These are phyloP conservation scores for Leptinotarsa juncta DNA, from an alignment of 2,888 invertebrate species.

Conservation along the genomic window DNA sequence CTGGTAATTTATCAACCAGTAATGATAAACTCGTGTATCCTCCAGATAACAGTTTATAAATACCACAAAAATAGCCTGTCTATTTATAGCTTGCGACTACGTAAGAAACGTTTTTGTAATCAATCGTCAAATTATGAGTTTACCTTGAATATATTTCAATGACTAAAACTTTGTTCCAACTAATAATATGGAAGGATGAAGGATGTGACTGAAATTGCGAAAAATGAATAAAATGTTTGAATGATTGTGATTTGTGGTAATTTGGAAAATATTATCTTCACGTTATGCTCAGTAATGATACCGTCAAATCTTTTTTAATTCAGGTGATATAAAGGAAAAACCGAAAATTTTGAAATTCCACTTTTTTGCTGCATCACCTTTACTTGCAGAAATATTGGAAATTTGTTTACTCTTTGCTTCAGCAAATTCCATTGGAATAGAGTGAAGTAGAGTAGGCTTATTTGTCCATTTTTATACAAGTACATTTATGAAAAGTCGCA, in stretches of 20 bases:
- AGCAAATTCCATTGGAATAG: no score
- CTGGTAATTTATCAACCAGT: conserved; percentile 24
- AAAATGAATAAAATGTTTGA: neutral
- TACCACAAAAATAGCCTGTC: conserved; percentile 43
- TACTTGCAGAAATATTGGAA: no score
- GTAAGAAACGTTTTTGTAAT: conserved; percentile 44
- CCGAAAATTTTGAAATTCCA: no score
- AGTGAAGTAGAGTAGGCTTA: no score
- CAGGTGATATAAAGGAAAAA: no score
- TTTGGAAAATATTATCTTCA: neutral
- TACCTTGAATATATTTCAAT: conserved; percentile 38
- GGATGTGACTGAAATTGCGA: neutral
- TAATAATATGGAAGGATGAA: conserved; percentile 13
- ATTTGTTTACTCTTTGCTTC: no score
- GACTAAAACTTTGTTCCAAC: conserved; percentile 18
- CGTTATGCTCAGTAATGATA: no score
- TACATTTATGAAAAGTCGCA: no score
- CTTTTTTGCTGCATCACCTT: no score
- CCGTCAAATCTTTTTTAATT: no score
- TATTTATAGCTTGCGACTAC: conserved; percentile 44
- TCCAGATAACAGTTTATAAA: conserved; percentile 43
- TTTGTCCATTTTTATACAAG: no score
- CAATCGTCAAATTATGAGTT: conserved; percentile 43
- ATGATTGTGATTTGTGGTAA: neutral
- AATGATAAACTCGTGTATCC: conserved; percentile 36